Evolutionary conservation across 2,888 invertebrate species (phyloP).

Genomic region (Caenorhabditis sp.): DNA sequence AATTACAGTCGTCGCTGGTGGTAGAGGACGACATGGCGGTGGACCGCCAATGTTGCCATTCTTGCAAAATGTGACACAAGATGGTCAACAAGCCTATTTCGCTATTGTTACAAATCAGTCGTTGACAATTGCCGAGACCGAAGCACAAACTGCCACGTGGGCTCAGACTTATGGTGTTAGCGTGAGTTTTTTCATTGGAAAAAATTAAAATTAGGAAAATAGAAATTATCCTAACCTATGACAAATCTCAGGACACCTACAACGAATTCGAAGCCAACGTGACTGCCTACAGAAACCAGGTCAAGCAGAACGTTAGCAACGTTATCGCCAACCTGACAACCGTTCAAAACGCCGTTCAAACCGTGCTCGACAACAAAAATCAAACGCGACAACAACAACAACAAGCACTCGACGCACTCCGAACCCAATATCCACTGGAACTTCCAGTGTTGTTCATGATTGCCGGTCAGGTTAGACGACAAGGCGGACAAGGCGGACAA

Average conservation of each 20-base stretch:
- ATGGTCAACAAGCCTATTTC: constrained; percentile 27
- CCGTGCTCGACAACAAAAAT: constrained; percentile 33
- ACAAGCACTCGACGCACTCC: constrained; percentile 12
- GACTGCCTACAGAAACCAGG: constrained; percentile 28
- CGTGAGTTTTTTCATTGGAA: constrained; percentile 21
- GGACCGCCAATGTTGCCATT: constrained; percentile 35
- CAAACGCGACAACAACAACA: constrained; percentile 24
- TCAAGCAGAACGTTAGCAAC: constrained; percentile 33
- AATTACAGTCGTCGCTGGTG: not conserved
- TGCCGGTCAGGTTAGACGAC: not conserved
- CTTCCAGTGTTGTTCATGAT: not conserved
- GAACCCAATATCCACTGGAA: constrained; percentile 11
- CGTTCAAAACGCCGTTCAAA: constrained; percentile 17
- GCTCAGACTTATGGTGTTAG: constrained; percentile 37
- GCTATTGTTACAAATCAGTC: constrained; percentile 34
- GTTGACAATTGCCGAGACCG: constrained; percentile 31
- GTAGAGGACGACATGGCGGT: constrained; percentile 8
- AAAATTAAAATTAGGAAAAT: too few relatives aligned
- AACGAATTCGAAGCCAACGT: constrained; percentile 24
- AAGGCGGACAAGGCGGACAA: not conserved
- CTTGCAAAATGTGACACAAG: constrained; percentile 38
- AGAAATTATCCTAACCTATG: too few relatives aligned
- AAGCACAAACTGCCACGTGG: constrained; percentile 27
- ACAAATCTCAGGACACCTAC: constrained; percentile 13
- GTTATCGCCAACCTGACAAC: constrained; percentile 33